These are phyloP conservation scores for Lasioglossum lativentre DNA, from an alignment of 2,888 invertebrate species.

Conservation along the genomic window DNA sequence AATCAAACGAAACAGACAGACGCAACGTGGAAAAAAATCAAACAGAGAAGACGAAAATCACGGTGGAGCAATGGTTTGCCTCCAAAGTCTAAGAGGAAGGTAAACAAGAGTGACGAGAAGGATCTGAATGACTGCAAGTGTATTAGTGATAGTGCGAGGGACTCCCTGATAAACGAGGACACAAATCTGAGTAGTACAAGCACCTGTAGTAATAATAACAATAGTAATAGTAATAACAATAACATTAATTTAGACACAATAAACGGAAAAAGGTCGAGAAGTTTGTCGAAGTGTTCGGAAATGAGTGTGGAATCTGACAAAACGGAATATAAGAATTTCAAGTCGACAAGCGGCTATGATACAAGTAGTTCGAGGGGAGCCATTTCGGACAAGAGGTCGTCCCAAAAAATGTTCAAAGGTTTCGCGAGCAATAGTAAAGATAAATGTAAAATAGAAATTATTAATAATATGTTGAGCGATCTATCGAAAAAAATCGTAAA, in stretches of 20 bases:
- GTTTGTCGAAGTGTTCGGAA: conserved; percentile 72
- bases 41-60: conserved; percentile 68
- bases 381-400: conserved; percentile 37
- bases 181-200: conserved; percentile 68
- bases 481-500: conserved; percentile 47
- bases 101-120: conserved; percentile 58
- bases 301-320: conserved; percentile 50
- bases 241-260: conserved; percentile 54
- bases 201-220: conserved; percentile 69
- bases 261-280: conserved; percentile 60
- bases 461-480: conserved; percentile 62
- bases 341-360: conserved; percentile 74
- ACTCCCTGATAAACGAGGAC: conserved; percentile 67
- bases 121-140: conserved; percentile 47
- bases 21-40: conserved; percentile 23
- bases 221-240: conserved; percentile 69
- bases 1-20: conserved; percentile 41
- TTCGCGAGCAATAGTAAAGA: conserved; percentile 60
- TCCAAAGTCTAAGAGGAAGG: conserved; percentile 58
- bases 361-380: conserved; percentile 65
- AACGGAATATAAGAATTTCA: conserved; percentile 57
- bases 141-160: conserved; percentile 57
- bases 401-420: conserved; percentile 69
- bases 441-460: conserved; percentile 58
- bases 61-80: conserved; percentile 77